These are phyloP conservation scores for Tridacna crocea DNA, from an alignment of 2,888 invertebrate genomes.

Conservation along the genomic window DNA sequence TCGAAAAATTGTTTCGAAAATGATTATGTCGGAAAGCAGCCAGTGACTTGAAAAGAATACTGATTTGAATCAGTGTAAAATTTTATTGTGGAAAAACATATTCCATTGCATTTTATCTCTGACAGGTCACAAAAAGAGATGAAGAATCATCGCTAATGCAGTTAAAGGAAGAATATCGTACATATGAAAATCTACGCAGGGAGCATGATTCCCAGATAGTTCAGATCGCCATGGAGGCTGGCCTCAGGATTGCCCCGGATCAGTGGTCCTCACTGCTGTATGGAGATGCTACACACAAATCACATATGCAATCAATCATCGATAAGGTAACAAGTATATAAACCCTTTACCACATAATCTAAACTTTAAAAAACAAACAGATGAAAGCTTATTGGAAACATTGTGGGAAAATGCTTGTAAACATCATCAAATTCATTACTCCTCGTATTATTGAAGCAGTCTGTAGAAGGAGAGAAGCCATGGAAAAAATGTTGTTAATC, in stretches of 20 bases:
- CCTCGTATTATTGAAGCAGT: too few species aligned
- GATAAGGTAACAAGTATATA: conserved; percentile 83
- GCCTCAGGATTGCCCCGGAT: conserved; percentile 97
- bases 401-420: too few species aligned
- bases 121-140: conserved; percentile 95
- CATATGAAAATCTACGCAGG: conserved; percentile 95
- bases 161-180: conserved; percentile 97
- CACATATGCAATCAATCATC: conserved; percentile 95
- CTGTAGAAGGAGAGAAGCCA: too few species aligned
- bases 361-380: too few species aligned
- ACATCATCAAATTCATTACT: too few species aligned
- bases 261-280: conserved; percentile 99
- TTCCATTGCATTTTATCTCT: background rate
- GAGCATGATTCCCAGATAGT: conserved; percentile 99
- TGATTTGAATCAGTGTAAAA: too few species aligned
- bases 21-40: too few species aligned
- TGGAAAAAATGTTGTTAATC: too few species aligned
- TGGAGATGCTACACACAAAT: conserved; percentile 97
- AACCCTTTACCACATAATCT: background rate
- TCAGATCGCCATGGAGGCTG: conserved; percentile 98
- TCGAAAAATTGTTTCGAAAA: background rate
- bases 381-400: too few species aligned
- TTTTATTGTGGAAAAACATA: too few species aligned
- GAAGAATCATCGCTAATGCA: conserved; percentile 99
- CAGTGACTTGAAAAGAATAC: too few species aligned